phyloP scores from a whole-genome alignment of 2,797 vertebrate species.

The Pelochelys cantorii region DNA sequence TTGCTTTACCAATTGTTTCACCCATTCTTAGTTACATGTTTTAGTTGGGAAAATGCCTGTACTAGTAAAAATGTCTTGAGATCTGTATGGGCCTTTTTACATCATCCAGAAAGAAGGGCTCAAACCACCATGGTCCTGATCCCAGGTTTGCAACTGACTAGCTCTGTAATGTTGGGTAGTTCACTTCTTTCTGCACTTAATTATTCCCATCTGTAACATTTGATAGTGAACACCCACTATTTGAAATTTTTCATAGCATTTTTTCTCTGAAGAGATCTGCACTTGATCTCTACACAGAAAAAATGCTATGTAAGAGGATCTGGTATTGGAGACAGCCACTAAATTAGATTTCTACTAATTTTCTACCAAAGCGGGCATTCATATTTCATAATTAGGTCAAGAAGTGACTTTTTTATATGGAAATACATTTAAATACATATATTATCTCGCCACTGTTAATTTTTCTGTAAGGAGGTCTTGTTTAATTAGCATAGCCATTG shows the following conservation, averaged over 20 bases:
- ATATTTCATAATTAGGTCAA: background rate
- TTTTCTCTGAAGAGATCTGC: background rate
- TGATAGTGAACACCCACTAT: background rate
- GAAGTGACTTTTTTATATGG: background rate
- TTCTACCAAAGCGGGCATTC: background rate
- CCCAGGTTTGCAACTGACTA: accelerated
- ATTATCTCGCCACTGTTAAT: background rate
- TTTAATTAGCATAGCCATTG: background rate
- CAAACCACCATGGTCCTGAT: background rate
- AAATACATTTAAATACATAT: background rate
- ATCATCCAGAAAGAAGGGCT: background rate
- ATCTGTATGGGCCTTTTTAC: accelerated
- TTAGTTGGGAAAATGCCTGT: background rate
- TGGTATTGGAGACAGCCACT: background rate
- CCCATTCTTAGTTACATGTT: background rate
- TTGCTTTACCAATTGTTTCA: background rate
- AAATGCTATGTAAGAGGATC: background rate
- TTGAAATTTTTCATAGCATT: no score
- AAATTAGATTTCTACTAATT: background rate
- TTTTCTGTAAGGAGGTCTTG: background rate
- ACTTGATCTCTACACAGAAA: background rate
- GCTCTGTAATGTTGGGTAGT: background rate
- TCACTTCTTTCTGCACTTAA: constrained; percentile 14
- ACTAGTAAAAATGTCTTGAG: background rate
- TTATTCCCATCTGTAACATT: background rate